phyloP scores from a whole-genome alignment of 2,113 vertebrate species.

The Python bivittatus region DNA sequence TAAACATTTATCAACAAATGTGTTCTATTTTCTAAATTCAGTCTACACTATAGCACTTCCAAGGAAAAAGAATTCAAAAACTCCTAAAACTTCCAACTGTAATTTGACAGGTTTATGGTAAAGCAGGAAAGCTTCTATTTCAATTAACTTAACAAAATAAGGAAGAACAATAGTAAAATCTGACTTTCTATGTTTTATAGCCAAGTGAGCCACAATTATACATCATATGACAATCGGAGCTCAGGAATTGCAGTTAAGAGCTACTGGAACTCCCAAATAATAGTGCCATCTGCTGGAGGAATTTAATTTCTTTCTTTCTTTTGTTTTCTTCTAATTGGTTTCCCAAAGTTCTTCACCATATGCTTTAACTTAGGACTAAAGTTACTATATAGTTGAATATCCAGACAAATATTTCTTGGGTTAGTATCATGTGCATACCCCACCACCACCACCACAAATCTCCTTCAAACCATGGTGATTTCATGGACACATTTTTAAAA shows the following conservation, averaged over 20 bases:
- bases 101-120: neutral
- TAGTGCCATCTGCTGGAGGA: constrained; percentile 17
- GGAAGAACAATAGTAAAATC: neutral
- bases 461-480: no score
- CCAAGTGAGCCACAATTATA: neutral
- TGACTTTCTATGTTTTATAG: neutral
- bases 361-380: neutral
- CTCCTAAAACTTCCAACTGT: neutral
- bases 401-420: neutral
- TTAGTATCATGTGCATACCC: neutral
- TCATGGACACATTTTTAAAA: no score
- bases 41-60: neutral
- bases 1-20: neutral
- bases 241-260: neutral
- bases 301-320: neutral
- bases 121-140: neutral
- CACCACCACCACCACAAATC: no score
- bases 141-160: neutral
- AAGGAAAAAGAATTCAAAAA: neutral
- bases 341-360: neutral
- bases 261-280: neutral
- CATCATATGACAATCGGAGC: no score
- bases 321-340: no score
- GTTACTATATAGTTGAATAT: neutral
- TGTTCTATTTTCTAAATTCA: neutral